Base-by-base conservation (phyloP, 2,888 invertebrate species). In the Hipparchia sbordonii region DNA sequence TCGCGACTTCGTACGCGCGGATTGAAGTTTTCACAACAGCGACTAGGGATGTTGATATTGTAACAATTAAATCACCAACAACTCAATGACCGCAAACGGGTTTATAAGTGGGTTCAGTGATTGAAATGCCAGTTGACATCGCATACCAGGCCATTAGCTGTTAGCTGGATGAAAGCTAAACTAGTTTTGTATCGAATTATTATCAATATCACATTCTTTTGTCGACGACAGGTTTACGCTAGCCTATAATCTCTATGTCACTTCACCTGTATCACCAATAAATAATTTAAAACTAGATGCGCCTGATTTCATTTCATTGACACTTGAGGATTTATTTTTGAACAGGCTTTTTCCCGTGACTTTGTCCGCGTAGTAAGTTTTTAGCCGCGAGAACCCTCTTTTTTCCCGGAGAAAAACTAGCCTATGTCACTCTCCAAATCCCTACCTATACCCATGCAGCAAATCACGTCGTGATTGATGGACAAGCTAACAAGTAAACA, bases 171-270 rank as follows among this genome's bases (percentile, higher is more conserved):
- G 23, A 51, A 52, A 52, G 51, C 33, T 33, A 23, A 52, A 65
- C 65, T 52, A 65, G 65, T 65, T 65, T 12, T 52, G 52, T 63
- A n/a, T 65, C 65, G 65, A 65, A 65, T 52, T 48, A 46, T 46
- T 65, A 65, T 65, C 51, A 23, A 52, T 65, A 7, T 52, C 13
- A 45, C 60, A 51, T 65, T 52, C 51, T 33, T 51, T 52, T 33
- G 51, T 65, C 65, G 63, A 12, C 12, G 65, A 52, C 65, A 65
- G 65, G 65, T 52, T 52, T 39, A 9, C 23, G 57, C 57, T 13
- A 12, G 12, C n/a, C n/a, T 6, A 3, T 23, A 23, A 23, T 23
- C 23, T 23, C 23, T 23, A 57, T 57, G 59, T 59, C 59, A 33
- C 10, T 0, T 33, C 59, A 59, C 59, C 9, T 33, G 59, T 23